A percentile compares a stretch with the other conserved stretches of the same genome.
phyloP scores from a whole-genome alignment of 2,888 invertebrate species.

The Macropis europaea region DNA sequence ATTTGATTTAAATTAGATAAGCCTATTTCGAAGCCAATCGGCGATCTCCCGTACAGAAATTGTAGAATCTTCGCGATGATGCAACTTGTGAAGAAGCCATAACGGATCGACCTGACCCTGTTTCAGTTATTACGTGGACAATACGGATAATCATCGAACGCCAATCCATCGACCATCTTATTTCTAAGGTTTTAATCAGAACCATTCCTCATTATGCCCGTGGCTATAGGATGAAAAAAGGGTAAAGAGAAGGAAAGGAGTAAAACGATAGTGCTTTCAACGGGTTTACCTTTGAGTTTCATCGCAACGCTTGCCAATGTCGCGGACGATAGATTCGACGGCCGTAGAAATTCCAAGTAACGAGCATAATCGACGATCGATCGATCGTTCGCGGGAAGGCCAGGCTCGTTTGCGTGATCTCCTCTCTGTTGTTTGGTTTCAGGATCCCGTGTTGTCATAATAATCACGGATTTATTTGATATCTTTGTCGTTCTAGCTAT shows the following conservation, averaged over 20 bases:
- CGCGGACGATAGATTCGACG: background rate
- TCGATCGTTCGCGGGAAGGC: background rate
- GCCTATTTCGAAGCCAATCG: background rate
- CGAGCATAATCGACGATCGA: background rate
- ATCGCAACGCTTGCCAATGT: conserved; percentile 1
- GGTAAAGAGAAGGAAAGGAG: no score
- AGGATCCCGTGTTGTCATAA: background rate
- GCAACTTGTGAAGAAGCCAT: conserved; percentile 70
- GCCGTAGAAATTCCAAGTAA: background rate
- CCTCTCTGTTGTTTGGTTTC: background rate
- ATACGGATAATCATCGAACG: conserved; percentile 66
- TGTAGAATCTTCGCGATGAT: conserved; percentile 45
- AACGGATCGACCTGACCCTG: conserved; percentile 67
- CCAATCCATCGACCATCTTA: conserved; percentile 55
- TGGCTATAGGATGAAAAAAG: background rate
- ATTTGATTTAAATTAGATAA: background rate
- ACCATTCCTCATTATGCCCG: conserved; percentile 14
- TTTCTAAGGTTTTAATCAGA: conserved; percentile 72
- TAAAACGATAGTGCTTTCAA: no score
- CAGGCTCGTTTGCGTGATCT: background rate
- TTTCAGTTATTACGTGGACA: conserved; percentile 68
- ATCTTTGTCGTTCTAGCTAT: background rate
- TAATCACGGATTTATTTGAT: background rate
- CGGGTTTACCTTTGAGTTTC: conserved; percentile 48
- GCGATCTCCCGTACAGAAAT: conserved; percentile 14